Evolutionary conservation across 2,888 invertebrate genomes (phyloP).

Genomic region (Adineta ricciae): DNA sequence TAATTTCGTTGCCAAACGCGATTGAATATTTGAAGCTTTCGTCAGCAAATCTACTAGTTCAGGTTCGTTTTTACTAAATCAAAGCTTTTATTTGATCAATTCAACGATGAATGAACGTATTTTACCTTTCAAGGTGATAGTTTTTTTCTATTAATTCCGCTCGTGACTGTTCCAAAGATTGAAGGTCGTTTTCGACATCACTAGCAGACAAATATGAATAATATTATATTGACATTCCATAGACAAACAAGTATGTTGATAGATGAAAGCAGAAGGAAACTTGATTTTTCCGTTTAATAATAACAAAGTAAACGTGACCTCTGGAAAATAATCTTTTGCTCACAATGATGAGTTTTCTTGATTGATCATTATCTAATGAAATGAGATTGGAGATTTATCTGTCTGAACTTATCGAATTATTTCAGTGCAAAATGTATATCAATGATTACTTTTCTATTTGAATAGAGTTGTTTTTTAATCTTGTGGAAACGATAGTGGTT

Average conservation of each 20-base stretch:
- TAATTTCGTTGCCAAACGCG: neutral
- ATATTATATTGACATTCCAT: neutral
- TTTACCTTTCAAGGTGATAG: neutral
- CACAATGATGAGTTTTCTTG: too few relatives aligned
- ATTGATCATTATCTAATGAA: too few relatives aligned
- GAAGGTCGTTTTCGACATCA: neutral
- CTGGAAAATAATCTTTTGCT: too few relatives aligned
- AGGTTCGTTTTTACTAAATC: neutral
- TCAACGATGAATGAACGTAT: neutral
- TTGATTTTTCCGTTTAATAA: neutral
- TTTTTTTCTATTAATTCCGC: neutral
- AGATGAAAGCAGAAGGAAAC: neutral
- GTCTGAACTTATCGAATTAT: too few relatives aligned
- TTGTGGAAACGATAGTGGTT: too few relatives aligned
- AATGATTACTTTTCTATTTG: too few relatives aligned
- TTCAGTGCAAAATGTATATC: too few relatives aligned
- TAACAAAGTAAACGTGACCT: too few relatives aligned
- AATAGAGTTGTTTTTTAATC: too few relatives aligned
- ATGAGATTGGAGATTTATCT: too few relatives aligned
- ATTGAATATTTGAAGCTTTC: neutral
- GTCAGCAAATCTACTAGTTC: neutral
- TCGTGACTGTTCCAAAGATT: neutral
- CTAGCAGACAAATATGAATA: neutral
- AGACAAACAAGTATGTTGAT: neutral
- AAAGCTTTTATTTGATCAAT: neutral